Evolutionary conservation across 2,888 invertebrate species (phyloP), one percentile per base, ranked within the genome.

Genomic region (Camptogramma bilineatum): DNA sequence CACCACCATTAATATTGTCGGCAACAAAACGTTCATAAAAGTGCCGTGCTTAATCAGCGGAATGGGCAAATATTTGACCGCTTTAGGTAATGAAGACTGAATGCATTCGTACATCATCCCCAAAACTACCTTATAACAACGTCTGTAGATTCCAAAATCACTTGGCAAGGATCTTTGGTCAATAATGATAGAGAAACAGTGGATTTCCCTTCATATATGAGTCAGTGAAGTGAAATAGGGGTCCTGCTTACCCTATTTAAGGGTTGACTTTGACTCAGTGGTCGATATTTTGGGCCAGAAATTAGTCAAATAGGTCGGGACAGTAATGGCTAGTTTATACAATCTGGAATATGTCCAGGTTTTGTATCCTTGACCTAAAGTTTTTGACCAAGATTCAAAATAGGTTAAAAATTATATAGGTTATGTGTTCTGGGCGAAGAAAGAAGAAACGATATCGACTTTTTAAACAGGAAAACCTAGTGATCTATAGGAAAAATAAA

Each of bases 1-100:
- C 39, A 21, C 39, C 21, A 42, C 21, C 9, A 56, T 56, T 48
- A 56, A 39, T 46, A 48, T 17, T 46, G 53, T 17, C 55, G 39
- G 13, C 39, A 62, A 50, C 52, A 58, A 67, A 67, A 48, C 62
- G 50, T 62, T 73, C 66, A 71, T 73, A 74, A 76, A 75, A 75
- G 75, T 57, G 67, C 67, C 65, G 70, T 75, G 74, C 81, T 84
- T 81, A 82, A 87, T 89, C 78, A 82, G 76, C 71, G 70, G 86
- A 86, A 86, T 87, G 83, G 82, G 66, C 81, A 85, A 89, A 90
- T 88, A 87, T 90, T 88, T 84, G 79, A 75, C 73, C 78, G 73
- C 73, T 64, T 74, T 72, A 72, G 73, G 65, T 71, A 77, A 73
- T 74, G 71, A 75, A 74, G 76, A 71, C 71, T 75, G 62, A 81